Evolutionary conservation across 1,140 invertebrate genomes (phyloP).

Genomic region (Drosophila repleta): DNA sequence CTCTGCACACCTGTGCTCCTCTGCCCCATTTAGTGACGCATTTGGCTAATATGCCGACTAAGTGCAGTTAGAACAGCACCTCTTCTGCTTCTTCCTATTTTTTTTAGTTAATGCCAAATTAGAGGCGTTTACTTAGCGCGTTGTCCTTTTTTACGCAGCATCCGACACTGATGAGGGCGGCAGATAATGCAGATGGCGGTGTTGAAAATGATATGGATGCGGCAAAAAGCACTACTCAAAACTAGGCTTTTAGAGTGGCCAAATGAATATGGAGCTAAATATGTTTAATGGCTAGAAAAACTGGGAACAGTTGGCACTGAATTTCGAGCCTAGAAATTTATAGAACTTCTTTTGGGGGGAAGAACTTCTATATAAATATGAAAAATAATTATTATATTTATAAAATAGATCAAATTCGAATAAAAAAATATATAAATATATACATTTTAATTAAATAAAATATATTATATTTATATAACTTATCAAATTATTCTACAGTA

Average conservation of each 20-base stretch:
- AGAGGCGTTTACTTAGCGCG: constrained; percentile 59
- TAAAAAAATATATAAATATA: not conserved
- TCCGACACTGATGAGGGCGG: constrained; percentile 21
- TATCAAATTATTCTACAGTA: too few relatives aligned
- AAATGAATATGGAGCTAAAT: not conserved
- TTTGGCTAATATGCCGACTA: constrained; percentile 41
- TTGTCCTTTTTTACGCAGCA: constrained; percentile 70
- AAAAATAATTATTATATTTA: too few relatives aligned
- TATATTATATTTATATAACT: not conserved
- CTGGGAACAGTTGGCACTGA: not conserved
- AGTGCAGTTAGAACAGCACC: constrained; percentile 36
- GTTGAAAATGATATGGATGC: constrained; percentile 13
- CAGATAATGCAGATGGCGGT: not conserved
- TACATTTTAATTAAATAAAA: not conserved
- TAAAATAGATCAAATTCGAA: too few relatives aligned
- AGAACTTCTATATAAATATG: too few relatives aligned
- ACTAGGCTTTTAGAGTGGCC: constrained; percentile 11
- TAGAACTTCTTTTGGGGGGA: too few relatives aligned
- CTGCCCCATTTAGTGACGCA: constrained; percentile 1
- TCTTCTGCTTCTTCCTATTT: not conserved
- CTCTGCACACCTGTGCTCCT: not conserved
- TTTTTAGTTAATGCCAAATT: constrained; percentile 72
- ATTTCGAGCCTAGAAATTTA: too few relatives aligned
- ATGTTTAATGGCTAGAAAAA: not conserved
- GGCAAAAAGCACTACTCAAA: not conserved